Conservation (phyloP, 2,113 vertebrate genomes). For the Hiodon alosoides region DNA sequence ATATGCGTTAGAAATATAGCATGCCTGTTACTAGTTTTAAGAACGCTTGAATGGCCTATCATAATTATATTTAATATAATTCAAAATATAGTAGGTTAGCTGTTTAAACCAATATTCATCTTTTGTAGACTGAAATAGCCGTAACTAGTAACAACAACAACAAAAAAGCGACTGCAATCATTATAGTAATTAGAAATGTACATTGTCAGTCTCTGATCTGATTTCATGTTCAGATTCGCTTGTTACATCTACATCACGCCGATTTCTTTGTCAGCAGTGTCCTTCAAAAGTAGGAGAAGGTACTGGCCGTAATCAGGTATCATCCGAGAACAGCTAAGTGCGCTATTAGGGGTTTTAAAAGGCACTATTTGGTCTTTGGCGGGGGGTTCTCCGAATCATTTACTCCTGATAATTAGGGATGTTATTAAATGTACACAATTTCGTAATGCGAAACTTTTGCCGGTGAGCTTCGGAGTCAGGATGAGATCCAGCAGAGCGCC, state of each 20-base stretch:
- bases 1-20: not conserved
- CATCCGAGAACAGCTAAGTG: conserved; percentile 32
- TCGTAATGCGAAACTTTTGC: conserved; percentile 70
- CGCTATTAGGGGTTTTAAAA: conserved; percentile 40
- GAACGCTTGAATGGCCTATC: not conserved
- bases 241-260: conserved; percentile 27
- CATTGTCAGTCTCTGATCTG: conserved; percentile 10
- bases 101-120: conserved; percentile 2
- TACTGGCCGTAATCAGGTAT: conserved; percentile 43
- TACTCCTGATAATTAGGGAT: conserved; percentile 62
- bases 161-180: not conserved
- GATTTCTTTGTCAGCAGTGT: conserved; percentile 20
- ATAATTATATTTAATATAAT: no score
- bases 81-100: not conserved
- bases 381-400: conserved; percentile 23
- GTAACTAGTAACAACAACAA: not conserved
- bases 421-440: conserved; percentile 71
- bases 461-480: conserved; percentile 62
- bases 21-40: not conserved
- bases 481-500: conserved; percentile 70
- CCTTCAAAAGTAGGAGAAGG: conserved; percentile 37
- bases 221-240: conserved; percentile 29
- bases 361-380: conserved; percentile 53
- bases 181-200: conserved; percentile 1
- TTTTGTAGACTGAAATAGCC: not conserved